These are phyloP conservation scores for Diadema setosum DNA, from an alignment of 35 echinoderm and acorn worm species.

Conservation along the genomic window DNA sequence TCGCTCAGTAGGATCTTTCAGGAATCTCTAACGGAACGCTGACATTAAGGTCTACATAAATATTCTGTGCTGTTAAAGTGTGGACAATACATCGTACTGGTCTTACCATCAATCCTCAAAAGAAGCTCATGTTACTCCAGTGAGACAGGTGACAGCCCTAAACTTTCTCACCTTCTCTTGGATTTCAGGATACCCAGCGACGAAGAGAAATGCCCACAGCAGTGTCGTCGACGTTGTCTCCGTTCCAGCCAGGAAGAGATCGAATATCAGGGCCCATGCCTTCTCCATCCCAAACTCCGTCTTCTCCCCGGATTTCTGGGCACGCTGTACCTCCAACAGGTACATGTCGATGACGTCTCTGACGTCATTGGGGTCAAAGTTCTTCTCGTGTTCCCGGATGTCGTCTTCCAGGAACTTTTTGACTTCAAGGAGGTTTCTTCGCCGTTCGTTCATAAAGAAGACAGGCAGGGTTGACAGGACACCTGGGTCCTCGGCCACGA, in stretches of 20 bases:
- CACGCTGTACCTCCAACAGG: constrained; percentile 34
- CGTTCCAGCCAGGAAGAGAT: constrained; percentile 77
- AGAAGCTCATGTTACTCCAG: no score
- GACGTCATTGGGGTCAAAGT: constrained; percentile 31
- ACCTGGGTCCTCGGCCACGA: not conserved
- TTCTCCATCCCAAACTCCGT: not conserved
- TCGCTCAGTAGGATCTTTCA: no score
- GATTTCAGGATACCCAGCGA: constrained; percentile 62
- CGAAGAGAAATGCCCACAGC: constrained; percentile 63
- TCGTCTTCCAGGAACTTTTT: constrained; percentile 8
- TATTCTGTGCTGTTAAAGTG: no score
- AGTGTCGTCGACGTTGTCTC: constrained; percentile 71
- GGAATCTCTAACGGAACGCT: no score
- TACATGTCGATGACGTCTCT: constrained; percentile 62
- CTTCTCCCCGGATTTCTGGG: not conserved
- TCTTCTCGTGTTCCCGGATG: constrained; percentile 21
- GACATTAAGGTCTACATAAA: no score
- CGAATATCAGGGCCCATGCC: constrained; percentile 6
- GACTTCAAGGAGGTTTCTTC: not conserved
- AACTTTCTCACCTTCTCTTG: constrained; percentile 48
- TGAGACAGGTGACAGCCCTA: no score
- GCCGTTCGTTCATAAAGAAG: not conserved
- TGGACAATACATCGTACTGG: no score
- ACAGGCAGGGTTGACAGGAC: constrained; percentile 1
- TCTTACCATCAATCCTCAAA: no score